Evolutionary conservation across 2,888 invertebrate genomes (phyloP), one percentile per base, ranked within the genome.

Genomic region (Sarcophaga variegata): DNA sequence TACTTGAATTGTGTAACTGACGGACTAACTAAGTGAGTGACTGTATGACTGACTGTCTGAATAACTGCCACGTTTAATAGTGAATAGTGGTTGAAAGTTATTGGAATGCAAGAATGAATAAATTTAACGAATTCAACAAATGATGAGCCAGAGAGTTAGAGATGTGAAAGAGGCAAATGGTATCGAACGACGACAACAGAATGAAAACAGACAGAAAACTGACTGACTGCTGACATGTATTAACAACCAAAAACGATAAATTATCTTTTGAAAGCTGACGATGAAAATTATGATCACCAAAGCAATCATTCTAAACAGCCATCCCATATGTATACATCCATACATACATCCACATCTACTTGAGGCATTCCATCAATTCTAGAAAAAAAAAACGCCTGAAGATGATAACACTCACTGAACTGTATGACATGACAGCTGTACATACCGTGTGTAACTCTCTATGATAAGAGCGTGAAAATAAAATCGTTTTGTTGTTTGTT

Each of bases 201-300:
- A 75, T 62, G 6, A 37, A 37, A 37, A 37, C 37, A 37, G 37
- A 37, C 37, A 37, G 37, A 37, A 37, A 75, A 71, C 78, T 84
- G 83, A 86, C 63, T 86, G 87, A 87, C 84, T 87, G 87, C 87
- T 87, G 87, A 84, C 87, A 81, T 81, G 87, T 78, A 87, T 84
- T 87, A 87, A 87, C 87, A 84, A 78, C 20, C 84, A 84, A 87
- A 84, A 84, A 83, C 87, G 60, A 87, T 87, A 87, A 87, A 87
- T 87, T 87, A 87, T 84, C 62, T 79, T 83, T 83, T 87, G 87
- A 87, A 79, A 87, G 84, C 84, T 87, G 87, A 84, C 78, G 87
- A 83, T 87, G 87, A 81, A 87, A 83, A 87, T 87, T 83, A 83
- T 83, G 80, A 86, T 80, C 80, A 76, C 66, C 22, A n/a, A 37